Evolutionary conservation across 2,797 vertebrate genomes (phyloP).

Genomic region (Iguana delicatissima): DNA sequence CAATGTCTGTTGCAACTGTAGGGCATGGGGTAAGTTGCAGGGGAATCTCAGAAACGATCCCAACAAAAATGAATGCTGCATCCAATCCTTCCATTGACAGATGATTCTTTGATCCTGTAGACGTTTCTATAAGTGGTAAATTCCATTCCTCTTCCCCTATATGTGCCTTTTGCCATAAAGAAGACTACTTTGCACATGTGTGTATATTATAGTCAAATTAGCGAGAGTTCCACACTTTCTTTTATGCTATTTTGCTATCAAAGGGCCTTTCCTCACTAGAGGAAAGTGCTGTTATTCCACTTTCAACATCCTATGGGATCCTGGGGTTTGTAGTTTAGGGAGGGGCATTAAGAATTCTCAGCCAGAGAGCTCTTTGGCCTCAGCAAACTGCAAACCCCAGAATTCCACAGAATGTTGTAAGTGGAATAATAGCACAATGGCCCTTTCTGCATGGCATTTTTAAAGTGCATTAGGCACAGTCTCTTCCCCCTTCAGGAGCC

Average conservation of each 20-base stretch:
- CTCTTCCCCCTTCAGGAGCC: too few relatives aligned
- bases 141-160: not conserved
- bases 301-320: too few relatives aligned
- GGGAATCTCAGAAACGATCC: not conserved
- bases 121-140: not conserved
- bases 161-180: not conserved
- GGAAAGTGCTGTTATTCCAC: too few relatives aligned
- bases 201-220: not conserved
- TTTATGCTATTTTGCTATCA: not conserved
- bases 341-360: too few relatives aligned
- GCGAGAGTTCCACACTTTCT: not conserved
- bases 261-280: not conserved
- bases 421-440: too few relatives aligned
- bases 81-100: not conserved
- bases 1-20: not conserved
- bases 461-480: too few relatives aligned
- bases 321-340: too few relatives aligned
- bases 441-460: too few relatives aligned
- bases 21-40: not conserved
- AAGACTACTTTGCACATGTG: not conserved
- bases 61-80: not conserved
- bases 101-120: not conserved
- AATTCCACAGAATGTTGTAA: too few relatives aligned
- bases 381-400: too few relatives aligned
- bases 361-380: too few relatives aligned